Conservation (phyloP, 2,113 vertebrate species). For the Pachycephala philippinensis region DNA sequence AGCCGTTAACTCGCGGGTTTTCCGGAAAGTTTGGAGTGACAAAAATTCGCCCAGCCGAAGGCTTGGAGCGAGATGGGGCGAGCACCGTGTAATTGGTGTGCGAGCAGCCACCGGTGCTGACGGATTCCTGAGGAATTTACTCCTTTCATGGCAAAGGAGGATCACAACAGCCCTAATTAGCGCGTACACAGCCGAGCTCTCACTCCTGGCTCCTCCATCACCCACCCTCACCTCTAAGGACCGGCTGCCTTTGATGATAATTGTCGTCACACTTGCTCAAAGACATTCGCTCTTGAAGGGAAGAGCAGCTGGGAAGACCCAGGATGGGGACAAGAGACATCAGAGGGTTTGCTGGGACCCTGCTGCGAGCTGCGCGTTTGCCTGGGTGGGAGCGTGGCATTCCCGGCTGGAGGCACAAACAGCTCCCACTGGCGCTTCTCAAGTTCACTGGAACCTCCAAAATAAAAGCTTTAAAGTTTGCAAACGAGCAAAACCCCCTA, state of each 20-base stretch:
- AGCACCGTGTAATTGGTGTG: not conserved
- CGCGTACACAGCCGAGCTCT: not conserved
- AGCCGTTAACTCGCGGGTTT: constrained; percentile 37
- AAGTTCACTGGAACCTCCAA: not conserved
- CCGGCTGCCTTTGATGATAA: constrained; percentile 4
- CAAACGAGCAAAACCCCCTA: not conserved
- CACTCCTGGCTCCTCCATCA: constrained; percentile 6
- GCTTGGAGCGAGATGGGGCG: not conserved
- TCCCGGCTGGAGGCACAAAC: not conserved
- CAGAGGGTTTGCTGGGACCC: not conserved
- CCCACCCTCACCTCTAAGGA: constrained; percentile 26
- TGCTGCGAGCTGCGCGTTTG: not conserved
- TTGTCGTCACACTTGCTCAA: not conserved
- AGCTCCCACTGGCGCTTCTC: not conserved
- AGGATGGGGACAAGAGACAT: not conserved
- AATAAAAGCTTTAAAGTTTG: not conserved
- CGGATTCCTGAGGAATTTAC: constrained; percentile 5
- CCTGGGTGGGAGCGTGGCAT: not conserved
- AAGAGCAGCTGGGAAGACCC: not conserved
- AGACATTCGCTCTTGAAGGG: not conserved
- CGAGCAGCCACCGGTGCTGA: constrained; percentile 5
- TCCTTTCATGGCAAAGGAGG: not conserved
- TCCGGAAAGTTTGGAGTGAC: not conserved
- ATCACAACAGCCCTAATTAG: constrained; percentile 24
- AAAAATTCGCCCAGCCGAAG: not conserved